phyloP scores from a whole-genome alignment of 2,797 vertebrate species.

The Hemitrygon akajei region DNA sequence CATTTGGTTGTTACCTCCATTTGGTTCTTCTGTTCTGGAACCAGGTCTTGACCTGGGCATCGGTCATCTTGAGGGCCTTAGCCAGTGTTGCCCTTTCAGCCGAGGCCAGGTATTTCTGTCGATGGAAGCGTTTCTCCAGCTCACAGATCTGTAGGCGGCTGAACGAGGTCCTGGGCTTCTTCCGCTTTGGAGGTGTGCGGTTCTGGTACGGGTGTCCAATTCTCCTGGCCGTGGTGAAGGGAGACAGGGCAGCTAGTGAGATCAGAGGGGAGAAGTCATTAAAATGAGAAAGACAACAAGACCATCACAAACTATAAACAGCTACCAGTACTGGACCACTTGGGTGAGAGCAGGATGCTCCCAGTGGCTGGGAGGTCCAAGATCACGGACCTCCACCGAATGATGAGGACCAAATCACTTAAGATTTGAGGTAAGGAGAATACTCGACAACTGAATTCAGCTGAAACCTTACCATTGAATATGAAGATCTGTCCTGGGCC shows the following conservation, averaged over 20 bases:
- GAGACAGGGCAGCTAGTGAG: constrained; percentile 35
- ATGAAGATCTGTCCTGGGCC: no score
- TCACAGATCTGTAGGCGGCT: constrained; percentile 40
- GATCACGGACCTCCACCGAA: no score
- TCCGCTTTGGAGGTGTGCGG: constrained; percentile 38
- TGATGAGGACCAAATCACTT: no score
- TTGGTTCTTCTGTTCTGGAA: constrained; percentile 97
- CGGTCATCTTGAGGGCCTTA: constrained; percentile 81
- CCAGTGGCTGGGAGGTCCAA: no score
- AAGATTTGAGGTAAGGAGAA: no score
- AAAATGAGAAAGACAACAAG: background rate
- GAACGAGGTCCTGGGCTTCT: constrained; percentile 38
- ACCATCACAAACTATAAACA: background rate
- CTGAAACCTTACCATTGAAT: no score
- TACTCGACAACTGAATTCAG: no score
- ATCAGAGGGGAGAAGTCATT: background rate
- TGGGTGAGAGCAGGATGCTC: no score
- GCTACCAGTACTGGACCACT: no score
- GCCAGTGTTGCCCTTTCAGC: constrained; percentile 37
- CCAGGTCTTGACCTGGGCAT: constrained; percentile 97
- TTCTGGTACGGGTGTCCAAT: constrained; percentile 40
- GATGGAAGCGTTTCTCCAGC: constrained; percentile 39
- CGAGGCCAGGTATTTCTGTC: constrained; percentile 40
- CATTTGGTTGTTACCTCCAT: constrained; percentile 76
- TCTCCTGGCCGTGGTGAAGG: constrained; percentile 26